Conservation (phyloP, 2,888 invertebrate genomes). For the Papilio demoleus region DNA sequence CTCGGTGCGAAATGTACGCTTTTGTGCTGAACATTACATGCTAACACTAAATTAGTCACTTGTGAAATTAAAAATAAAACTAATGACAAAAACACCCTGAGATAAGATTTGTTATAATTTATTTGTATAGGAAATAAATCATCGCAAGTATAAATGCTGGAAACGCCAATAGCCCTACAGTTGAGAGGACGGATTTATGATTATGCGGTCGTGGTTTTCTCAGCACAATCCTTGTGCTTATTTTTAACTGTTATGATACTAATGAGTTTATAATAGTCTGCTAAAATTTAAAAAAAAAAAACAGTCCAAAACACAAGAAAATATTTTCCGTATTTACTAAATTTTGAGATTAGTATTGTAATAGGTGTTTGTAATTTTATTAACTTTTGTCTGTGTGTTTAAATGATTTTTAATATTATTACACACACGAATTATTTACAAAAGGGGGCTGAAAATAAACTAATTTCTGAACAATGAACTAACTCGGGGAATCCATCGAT, state of each 20-base stretch:
- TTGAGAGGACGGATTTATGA: too few relatives aligned
- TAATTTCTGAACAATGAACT: conserved; percentile 49
- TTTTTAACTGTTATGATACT: too few relatives aligned
- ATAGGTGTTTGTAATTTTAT: not conserved
- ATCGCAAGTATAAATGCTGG: not conserved
- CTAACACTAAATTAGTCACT: not conserved
- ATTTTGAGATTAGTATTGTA: too few relatives aligned
- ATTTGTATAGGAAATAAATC: not conserved
- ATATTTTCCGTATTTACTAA: too few relatives aligned
- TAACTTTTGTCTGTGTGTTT: not conserved
- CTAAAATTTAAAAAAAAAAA: too few relatives aligned
- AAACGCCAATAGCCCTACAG: too few relatives aligned
- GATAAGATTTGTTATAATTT: conserved; percentile 5
- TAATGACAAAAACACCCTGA: conserved; percentile 10
- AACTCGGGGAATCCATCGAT: conserved; percentile 70
- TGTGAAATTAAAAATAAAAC: conserved; percentile 12
- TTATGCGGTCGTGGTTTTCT: too few relatives aligned
- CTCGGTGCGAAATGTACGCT: conserved; percentile 1
- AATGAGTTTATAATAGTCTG: too few relatives aligned
- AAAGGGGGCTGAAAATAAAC: conserved; percentile 9
- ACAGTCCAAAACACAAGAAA: too few relatives aligned
- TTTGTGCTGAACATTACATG: conserved; percentile 21
- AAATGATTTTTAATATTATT: not conserved
- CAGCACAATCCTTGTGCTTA: too few relatives aligned
- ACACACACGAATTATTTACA: not conserved